Evolutionary conservation across 2,797 vertebrate species (phyloP).

Genomic region (Thripadectes ignobilis): DNA sequence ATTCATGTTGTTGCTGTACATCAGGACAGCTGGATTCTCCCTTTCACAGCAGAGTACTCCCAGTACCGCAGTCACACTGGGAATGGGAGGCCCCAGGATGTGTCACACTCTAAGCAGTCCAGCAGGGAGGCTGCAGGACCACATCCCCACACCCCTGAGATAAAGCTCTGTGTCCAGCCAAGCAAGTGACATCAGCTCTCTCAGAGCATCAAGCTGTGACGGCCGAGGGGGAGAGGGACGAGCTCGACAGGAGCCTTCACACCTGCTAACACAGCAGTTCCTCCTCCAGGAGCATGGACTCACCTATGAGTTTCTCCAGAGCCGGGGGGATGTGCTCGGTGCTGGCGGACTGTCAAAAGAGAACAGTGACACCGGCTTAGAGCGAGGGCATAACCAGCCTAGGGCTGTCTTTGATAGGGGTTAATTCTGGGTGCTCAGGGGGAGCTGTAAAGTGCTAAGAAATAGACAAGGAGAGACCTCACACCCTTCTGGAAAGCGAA

Average conservation of each 20-base stretch:
- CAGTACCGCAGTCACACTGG: rapidly evolving
- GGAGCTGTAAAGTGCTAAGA: background rate
- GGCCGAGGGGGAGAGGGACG: background rate
- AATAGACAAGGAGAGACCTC: background rate
- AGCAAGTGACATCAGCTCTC: background rate
- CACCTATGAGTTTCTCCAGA: slow-evolving; percentile 84
- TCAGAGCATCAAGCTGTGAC: background rate
- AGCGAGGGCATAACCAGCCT: background rate
- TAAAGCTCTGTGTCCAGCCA: background rate
- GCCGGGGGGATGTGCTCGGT: slow-evolving; percentile 21
- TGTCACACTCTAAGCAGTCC: background rate
- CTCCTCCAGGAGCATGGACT: slow-evolving; percentile 13
- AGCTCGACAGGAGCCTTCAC: background rate
- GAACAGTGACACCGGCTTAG: background rate
- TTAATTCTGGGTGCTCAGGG: rapidly evolving
- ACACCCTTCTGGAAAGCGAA: background rate
- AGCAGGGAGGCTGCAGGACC: background rate
- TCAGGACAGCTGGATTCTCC: background rate
- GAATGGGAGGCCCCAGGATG: too few relatives aligned
- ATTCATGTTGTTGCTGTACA: rapidly evolving
- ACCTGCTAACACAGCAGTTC: background rate
- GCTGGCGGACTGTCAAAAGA: slow-evolving; percentile 64
- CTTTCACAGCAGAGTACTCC: background rate
- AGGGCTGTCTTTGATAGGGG: too few relatives aligned
- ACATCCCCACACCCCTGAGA: background rate